Evolutionary conservation across 2,797 vertebrate genomes (phyloP).

Genomic region (Bovichtus diacanthus): DNA sequence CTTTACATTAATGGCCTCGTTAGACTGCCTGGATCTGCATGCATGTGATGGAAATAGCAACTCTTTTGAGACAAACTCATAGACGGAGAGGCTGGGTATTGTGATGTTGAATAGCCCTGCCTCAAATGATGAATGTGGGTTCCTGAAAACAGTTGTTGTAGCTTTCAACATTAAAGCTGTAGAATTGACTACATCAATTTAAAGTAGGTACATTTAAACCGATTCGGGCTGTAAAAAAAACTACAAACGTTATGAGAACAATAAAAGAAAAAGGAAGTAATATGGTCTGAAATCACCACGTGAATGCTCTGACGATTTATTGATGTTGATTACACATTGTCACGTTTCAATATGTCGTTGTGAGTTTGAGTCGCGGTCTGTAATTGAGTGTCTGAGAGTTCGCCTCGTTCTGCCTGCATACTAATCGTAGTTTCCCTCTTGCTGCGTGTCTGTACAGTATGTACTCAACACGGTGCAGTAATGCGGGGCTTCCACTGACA

Average conservation of each 20-base stretch:
- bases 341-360: not conserved
- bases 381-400: constrained; percentile 11
- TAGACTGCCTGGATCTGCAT: constrained; percentile 15
- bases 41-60: constrained; percentile 36
- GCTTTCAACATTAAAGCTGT: not conserved
- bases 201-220: not conserved
- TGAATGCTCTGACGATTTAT: not conserved
- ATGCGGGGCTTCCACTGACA: constrained; percentile 48
- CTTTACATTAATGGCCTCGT: constrained; percentile 52
- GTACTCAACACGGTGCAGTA: constrained; percentile 26
- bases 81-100: not conserved
- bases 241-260: not conserved
- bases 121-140: not conserved
- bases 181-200: not conserved
- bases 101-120: not conserved
- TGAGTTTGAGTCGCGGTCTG: not conserved
- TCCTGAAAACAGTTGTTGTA: not conserved
- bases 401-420: constrained; percentile 21
- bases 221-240: not conserved
- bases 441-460: constrained; percentile 29
- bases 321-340: not conserved
- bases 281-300: not conserved
- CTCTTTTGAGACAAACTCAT: constrained; percentile 11
- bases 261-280: not conserved
- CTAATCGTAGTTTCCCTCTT: constrained; percentile 20